These are phyloP conservation scores for Porites evermanni DNA, from an alignment of 92 coral and sea anemone genomes.

Conservation along the genomic window DNA sequence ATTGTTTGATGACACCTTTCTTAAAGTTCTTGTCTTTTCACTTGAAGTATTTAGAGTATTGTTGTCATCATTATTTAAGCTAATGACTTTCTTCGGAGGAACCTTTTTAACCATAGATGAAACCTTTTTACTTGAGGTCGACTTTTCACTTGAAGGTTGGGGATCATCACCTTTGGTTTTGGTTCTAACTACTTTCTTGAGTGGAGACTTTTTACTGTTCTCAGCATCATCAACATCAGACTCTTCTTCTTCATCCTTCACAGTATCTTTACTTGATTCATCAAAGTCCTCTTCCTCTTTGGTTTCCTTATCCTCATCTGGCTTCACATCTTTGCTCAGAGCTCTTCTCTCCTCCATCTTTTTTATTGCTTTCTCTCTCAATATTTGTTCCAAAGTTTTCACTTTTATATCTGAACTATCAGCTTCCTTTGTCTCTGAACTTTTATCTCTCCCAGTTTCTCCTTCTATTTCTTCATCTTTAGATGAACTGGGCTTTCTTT, in stretches of 20 bases:
- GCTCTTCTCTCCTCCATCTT: constrained; percentile 88
- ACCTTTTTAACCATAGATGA: not conserved
- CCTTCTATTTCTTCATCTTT: constrained; percentile 3
- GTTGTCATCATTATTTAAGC: not conserved
- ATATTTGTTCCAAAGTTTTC: constrained; percentile 91
- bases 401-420: constrained; percentile 71
- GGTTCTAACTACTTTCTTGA: not conserved
- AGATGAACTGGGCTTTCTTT: constrained; percentile 22
- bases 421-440: constrained; percentile 37
- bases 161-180: not conserved
- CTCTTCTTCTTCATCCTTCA: not conserved
- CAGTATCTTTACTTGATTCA: constrained; percentile 18
- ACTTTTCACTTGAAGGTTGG: constrained; percentile 3
- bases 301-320: not conserved
- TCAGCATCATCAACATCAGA: not conserved
- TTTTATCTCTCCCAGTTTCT: constrained; percentile 48
- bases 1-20: not conserved
- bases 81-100: not conserved
- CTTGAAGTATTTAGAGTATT: not conserved
- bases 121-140: not conserved
- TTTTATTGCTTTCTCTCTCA: constrained; percentile 93
- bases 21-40: not conserved
- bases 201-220: constrained; percentile 1
- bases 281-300: constrained; percentile 12
- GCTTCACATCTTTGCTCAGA: constrained; percentile 32